Percentiles rank a stretch among this genome's conserved stretches.
Evolutionary conservation across 2,113 vertebrate genomes (phyloP).

Genomic region (Oryzias melastigma): DNA sequence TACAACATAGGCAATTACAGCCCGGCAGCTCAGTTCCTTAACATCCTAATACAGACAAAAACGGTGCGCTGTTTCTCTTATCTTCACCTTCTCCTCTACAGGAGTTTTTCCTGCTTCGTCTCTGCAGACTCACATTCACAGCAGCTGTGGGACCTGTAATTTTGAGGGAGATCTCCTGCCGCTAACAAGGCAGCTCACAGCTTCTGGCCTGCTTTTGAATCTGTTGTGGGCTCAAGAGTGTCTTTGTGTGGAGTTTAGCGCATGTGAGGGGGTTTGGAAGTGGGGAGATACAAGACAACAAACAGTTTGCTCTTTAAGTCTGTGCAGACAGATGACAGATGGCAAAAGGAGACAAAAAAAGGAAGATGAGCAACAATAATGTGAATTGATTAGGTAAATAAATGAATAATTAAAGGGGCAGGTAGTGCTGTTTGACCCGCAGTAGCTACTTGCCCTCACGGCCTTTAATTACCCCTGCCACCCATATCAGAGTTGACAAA

Average conservation of each 20-base stretch:
- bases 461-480: too few relatives aligned
- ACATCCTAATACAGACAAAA: slow-evolving; percentile 15
- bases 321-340: too few relatives aligned
- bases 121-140: slow-evolving; percentile 8
- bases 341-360: too few relatives aligned
- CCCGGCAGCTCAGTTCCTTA: slow-evolving; percentile 26
- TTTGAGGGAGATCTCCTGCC: slow-evolving; percentile 16
- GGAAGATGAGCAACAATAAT: too few relatives aligned
- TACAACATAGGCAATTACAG: slow-evolving; percentile 34
- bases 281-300: too few relatives aligned
- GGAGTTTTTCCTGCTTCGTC: not conserved
- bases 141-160: slow-evolving; percentile 35
- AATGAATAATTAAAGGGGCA: too few relatives aligned
- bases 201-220: slow-evolving; percentile 16
- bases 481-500: too few relatives aligned
- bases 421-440: too few relatives aligned
- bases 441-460: too few relatives aligned
- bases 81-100: not conserved
- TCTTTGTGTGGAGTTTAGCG: slow-evolving; percentile 7
- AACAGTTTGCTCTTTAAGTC: too few relatives aligned
- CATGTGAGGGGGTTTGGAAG: not conserved
- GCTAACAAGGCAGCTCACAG: slow-evolving; percentile 30
- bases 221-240: slow-evolving; percentile 24
- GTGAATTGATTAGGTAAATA: too few relatives aligned
- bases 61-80: not conserved